Conservation (phyloP, 2,113 vertebrate genomes). For the Catharus minimus region DNA sequence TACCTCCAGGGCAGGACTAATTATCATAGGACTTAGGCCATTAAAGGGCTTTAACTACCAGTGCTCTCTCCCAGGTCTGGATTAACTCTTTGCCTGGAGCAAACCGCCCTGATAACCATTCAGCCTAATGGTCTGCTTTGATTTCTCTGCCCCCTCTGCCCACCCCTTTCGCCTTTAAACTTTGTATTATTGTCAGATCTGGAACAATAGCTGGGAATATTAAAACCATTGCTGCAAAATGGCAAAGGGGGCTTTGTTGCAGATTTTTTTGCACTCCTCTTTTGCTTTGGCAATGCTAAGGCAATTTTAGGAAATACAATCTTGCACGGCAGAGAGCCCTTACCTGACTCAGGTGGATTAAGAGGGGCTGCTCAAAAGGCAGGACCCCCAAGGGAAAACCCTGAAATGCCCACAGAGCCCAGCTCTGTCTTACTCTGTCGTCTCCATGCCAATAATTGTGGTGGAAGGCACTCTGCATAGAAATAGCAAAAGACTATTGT, state of each 20-base stretch:
- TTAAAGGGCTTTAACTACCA: conserved; percentile 99
- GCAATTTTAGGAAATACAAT: not conserved
- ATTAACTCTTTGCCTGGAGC: conserved; percentile 94
- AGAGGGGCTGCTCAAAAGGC: not conserved
- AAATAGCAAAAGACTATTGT: conserved; percentile 19
- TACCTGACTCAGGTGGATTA: conserved; percentile 15
- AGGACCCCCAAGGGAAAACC: not conserved
- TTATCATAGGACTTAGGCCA: conserved; percentile 99
- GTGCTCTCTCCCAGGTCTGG: conserved; percentile 92
- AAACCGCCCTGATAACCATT: conserved; percentile 88
- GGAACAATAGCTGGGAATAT: conserved; percentile 38
- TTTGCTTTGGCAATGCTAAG: not conserved
- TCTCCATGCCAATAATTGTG: not conserved
- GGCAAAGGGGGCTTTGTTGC: not conserved
- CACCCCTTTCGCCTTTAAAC: conserved; percentile 19
- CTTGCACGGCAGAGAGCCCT: not conserved
- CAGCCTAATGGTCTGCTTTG: conserved; percentile 92
- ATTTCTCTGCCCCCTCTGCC: conserved; percentile 73
- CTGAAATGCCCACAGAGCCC: not conserved
- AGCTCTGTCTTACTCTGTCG: not conserved
- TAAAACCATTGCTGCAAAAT: not conserved
- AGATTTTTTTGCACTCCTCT: rapidly evolving
- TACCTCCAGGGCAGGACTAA: conserved; percentile 98
- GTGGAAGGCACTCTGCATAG: not conserved
- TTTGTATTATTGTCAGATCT: conserved; percentile 20